phyloP scores from a whole-genome alignment of 2,113 vertebrate genomes.

The Microcebus lehilahytsara region DNA sequence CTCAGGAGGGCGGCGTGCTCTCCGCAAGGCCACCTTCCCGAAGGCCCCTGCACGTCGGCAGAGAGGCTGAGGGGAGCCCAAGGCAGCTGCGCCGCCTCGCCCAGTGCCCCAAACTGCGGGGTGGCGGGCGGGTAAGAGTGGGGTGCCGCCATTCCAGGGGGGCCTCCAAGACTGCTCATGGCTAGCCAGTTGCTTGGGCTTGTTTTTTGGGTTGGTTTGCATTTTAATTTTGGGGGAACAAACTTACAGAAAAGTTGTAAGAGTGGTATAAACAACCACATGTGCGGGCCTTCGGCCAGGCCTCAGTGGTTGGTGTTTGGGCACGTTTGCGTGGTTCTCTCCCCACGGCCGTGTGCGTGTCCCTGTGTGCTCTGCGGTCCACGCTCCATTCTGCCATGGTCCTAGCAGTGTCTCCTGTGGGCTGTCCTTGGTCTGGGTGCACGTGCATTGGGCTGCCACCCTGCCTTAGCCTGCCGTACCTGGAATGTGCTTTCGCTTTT shows the following conservation, averaged over 20 bases:
- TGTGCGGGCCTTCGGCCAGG: fast-evolving
- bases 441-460: fast-evolving
- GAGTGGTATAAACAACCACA: fast-evolving
- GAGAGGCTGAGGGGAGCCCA: background rate
- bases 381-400: fast-evolving
- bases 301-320: too few species aligned
- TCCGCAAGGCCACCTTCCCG: background rate
- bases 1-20: background rate
- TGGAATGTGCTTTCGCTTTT: fast-evolving
- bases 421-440: background rate
- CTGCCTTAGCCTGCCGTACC: fast-evolving
- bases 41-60: background rate
- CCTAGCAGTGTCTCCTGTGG: fast-evolving
- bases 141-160: too few species aligned
- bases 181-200: background rate
- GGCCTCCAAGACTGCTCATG: too few species aligned
- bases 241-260: background rate
- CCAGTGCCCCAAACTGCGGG: background rate
- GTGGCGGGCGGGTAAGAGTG: too few species aligned
- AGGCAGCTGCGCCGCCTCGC: background rate
- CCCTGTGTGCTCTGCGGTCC: too few species aligned
- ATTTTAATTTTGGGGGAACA: background rate
- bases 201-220: background rate
- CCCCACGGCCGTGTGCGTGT: background rate
- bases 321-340: background rate